Conservation (phyloP, 2,797 vertebrate genomes). For the Podarcis siculus region DNA sequence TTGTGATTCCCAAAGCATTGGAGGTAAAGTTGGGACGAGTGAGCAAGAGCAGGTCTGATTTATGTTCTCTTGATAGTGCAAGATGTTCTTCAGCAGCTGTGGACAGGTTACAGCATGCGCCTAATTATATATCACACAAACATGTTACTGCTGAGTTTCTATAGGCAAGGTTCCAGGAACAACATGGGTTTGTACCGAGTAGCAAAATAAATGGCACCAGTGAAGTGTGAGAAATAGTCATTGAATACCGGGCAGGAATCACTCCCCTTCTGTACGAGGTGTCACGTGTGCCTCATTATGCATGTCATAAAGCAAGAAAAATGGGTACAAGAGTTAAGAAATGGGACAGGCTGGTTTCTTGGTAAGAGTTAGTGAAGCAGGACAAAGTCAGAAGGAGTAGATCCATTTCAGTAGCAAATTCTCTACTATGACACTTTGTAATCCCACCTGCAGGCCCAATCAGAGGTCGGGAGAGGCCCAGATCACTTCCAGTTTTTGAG, state of each 20-base stretch:
- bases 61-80: constrained; percentile 63
- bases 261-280: constrained; percentile 16
- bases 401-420: constrained; percentile 38
- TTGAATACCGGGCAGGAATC: constrained; percentile 23
- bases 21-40: constrained; percentile 57
- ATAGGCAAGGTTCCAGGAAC: constrained; percentile 78
- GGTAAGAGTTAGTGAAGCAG: constrained; percentile 35
- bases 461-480: too few relatives aligned
- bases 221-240: constrained; percentile 72
- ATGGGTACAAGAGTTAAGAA: constrained; percentile 19
- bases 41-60: constrained; percentile 59
- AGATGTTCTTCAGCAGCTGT: constrained; percentile 63
- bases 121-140: constrained; percentile 75
- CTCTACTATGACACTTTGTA: neutral
- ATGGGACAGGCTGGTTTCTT: constrained; percentile 18
- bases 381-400: constrained; percentile 41
- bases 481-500: too few relatives aligned
- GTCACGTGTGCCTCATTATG: neutral
- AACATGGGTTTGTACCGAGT: constrained; percentile 69
- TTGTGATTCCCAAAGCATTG: constrained; percentile 46
- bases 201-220: constrained; percentile 64
- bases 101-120: constrained; percentile 74
- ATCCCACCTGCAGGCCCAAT: neutral
- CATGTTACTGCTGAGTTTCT: constrained; percentile 78
- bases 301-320: constrained; percentile 7